phyloP scores from a whole-genome alignment of 1,140 invertebrate genomes.

The Hormaphis cornu region DNA sequence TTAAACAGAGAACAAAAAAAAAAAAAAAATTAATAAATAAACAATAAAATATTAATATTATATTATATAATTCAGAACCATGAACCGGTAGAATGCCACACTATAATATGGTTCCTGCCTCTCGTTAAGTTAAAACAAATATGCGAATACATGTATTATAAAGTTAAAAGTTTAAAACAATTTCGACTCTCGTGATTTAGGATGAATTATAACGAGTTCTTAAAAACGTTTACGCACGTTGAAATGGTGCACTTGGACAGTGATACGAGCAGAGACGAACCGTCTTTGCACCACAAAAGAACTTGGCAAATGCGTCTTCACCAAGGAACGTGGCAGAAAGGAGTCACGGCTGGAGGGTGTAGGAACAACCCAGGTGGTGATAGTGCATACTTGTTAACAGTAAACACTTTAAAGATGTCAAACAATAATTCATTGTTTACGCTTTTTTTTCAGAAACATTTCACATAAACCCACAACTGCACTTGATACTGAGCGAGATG shows the following conservation, averaged over 20 bases:
- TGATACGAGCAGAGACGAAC: constrained; percentile 75
- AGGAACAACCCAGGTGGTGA: constrained; percentile 75
- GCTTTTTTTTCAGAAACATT: constrained; percentile 70
- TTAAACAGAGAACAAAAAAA: too few species aligned
- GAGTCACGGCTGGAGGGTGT: constrained; percentile 83
- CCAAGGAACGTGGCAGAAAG: constrained; percentile 77
- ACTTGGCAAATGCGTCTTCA: constrained; percentile 78
- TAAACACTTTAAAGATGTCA: not conserved
- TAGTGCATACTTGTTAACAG: not conserved
- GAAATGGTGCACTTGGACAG: constrained; percentile 80
- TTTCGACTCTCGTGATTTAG: constrained; percentile 39
- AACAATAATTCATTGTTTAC: constrained; percentile 17
- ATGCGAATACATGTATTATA: too few species aligned
- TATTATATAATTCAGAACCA: too few species aligned
- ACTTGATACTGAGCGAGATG: constrained; percentile 67
- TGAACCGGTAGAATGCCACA: too few species aligned
- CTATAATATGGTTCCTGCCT: too few species aligned
- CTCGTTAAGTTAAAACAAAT: too few species aligned
- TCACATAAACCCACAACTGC: constrained; percentile 85
- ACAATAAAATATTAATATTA: too few species aligned
- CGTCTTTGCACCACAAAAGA: constrained; percentile 63
- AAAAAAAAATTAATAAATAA: too few species aligned
- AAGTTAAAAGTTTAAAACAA: not conserved
- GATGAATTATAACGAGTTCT: constrained; percentile 76
- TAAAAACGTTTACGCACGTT: constrained; percentile 70